Evolutionary conservation across 1,140 invertebrate genomes (phyloP).

Genomic region (Metopolophium dirhodum): DNA sequence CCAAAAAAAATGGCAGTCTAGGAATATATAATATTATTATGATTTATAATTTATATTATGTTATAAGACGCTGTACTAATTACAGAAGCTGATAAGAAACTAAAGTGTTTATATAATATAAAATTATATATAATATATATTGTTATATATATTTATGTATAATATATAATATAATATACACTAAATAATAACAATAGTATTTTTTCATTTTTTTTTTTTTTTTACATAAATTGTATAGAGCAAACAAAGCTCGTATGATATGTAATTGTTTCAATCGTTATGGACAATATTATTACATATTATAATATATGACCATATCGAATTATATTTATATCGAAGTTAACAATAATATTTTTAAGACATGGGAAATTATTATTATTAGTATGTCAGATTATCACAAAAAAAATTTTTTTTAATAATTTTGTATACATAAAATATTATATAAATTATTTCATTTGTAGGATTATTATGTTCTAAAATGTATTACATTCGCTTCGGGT

Average conservation of each 20-base stretch:
- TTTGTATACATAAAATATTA: background rate
- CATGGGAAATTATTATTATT: background rate
- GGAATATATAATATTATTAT: slow-evolving; percentile 20
- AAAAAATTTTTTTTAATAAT: background rate
- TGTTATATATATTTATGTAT: slow-evolving; percentile 4
- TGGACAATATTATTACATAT: background rate
- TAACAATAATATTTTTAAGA: background rate
- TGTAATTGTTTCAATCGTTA: slow-evolving; percentile 45
- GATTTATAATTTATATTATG: background rate
- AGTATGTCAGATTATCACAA: background rate
- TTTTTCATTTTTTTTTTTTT: background rate
- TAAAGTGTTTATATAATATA: slow-evolving; percentile 13
- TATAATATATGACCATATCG: background rate
- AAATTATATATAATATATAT: slow-evolving; percentile 32
- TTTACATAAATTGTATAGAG: slow-evolving; percentile 40
- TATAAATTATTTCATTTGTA: background rate
- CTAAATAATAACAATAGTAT: slow-evolving; percentile 46
- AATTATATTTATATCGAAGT: background rate
- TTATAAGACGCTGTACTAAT: slow-evolving; percentile 25
- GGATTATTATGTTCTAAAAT: background rate
- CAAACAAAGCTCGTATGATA: slow-evolving; percentile 52
- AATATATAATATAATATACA: slow-evolving; percentile 43
- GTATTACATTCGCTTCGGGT: background rate
- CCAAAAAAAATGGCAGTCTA: slow-evolving; percentile 48
- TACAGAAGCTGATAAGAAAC: slow-evolving; percentile 51